A percentile compares a stretch with the other conserved stretches of the same genome.
phyloP scores from a whole-genome alignment of 2,113 vertebrate species.

The Dipodomys ordii region DNA sequence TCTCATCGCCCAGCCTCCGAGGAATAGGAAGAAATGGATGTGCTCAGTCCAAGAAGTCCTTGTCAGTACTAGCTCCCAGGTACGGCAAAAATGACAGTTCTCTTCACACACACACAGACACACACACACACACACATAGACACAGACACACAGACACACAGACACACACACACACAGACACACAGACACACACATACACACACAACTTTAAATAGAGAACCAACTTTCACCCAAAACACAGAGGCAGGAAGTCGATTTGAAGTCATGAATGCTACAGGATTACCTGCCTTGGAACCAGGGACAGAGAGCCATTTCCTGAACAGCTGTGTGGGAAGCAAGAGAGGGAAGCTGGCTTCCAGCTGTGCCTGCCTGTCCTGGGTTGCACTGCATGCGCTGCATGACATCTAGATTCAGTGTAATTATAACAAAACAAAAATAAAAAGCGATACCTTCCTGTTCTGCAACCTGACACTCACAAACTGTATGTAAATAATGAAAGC shows the following conservation, averaged over 20 bases:
- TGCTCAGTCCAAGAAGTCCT: not conserved
- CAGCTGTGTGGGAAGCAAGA: not conserved
- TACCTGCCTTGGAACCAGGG: not conserved
- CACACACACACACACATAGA: too few relatives aligned
- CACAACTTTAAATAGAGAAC: too few relatives aligned
- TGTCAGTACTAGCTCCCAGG: not conserved
- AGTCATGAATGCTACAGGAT: not conserved
- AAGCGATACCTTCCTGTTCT: not conserved
- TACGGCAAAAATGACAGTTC: not conserved
- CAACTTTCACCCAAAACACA: not conserved
- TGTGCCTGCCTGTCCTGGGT: not conserved
- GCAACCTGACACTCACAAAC: not conserved
- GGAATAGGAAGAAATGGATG: not conserved
- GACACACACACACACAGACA: too few relatives aligned
- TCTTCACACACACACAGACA: not conserved
- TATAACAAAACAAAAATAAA: not conserved
- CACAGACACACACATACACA: not conserved
- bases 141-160: not conserved
- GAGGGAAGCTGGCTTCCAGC: not conserved
- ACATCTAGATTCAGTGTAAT: not conserved
- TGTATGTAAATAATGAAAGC: not conserved
- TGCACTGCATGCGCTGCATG: not conserved
- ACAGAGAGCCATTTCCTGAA: not conserved
- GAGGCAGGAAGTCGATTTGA: not conserved
- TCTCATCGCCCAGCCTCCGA: not conserved